Conservation (phyloP, 2,113 vertebrate genomes). For the Crocuta crocuta region DNA sequence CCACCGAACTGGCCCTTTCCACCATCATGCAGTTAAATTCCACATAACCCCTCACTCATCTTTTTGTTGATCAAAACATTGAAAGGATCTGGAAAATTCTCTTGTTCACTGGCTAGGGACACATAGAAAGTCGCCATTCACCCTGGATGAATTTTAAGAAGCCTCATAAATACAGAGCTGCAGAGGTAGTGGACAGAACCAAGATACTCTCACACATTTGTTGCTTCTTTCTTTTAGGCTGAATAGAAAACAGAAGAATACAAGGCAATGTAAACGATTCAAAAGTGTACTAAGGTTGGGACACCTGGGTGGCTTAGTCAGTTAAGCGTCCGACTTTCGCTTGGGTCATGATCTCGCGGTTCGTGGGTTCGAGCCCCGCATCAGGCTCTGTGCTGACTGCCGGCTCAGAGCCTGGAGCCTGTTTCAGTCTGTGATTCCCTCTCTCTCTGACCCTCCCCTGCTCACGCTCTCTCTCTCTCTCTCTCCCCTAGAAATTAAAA, state of each 20-base stretch:
- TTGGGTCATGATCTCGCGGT: no score
- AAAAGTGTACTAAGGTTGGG: background rate
- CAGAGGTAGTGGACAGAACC: background rate
- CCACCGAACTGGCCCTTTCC: background rate
- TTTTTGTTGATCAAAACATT: constrained; percentile 35
- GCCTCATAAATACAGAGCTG: background rate
- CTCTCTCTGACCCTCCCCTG: no score
- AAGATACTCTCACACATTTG: background rate
- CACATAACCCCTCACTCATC: constrained; percentile 29
- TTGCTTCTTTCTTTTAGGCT: background rate
- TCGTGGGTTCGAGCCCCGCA: no score
- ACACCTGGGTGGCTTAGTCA: background rate
- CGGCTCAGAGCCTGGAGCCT: no score
- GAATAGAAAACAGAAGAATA: background rate
- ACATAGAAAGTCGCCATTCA: background rate
- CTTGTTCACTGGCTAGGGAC: background rate
- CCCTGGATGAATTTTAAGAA: constrained; percentile 11
- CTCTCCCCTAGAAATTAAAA: no score
- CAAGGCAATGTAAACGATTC: background rate
- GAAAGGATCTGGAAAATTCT: constrained; percentile 10
- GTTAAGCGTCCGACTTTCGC: no score
- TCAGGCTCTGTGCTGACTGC: no score
- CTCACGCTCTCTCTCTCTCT: no score
- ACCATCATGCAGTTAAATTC: background rate
- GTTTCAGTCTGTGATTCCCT: no score